phyloP scores from a whole-genome alignment of 2,888 invertebrate species.

The Microplitis deprimator region DNA sequence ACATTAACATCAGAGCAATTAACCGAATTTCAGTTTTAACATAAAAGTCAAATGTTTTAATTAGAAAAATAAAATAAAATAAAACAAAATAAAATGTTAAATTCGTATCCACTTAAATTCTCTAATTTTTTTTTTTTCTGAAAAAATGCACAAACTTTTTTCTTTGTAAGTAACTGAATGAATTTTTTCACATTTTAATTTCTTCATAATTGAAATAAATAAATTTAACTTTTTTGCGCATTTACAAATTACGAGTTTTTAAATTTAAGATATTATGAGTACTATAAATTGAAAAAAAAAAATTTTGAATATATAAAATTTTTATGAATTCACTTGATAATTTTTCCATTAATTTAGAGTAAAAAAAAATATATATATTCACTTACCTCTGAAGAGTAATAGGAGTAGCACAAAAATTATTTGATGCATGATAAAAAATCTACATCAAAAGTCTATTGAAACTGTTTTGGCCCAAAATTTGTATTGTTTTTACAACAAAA shows the following conservation, averaged over 20 bases:
- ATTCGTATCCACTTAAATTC: neutral
- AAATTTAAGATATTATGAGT: no score
- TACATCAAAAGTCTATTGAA: slow-evolving; percentile 7
- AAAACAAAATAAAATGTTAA: neutral
- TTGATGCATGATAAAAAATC: slow-evolving; percentile 1
- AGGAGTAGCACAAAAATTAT: neutral
- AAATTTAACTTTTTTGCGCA: no score
- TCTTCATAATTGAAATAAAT: no score
- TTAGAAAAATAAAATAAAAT: neutral
- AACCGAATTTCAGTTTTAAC: neutral
- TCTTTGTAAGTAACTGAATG: neutral
- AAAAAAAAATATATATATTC: neutral
- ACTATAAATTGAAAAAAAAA: no score
- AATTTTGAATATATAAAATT: no score
- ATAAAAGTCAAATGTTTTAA: neutral
- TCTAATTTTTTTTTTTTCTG: neutral
- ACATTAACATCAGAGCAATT: slow-evolving; percentile 1
- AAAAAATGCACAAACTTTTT: neutral
- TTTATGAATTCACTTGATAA: neutral
- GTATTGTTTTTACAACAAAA: slow-evolving; percentile 4
- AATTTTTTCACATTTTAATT: no score
- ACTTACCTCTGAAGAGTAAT: slow-evolving; percentile 15
- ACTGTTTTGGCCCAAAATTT: slow-evolving; percentile 25
- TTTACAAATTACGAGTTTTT: no score
- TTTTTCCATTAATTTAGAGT: neutral